A percentile compares a stretch with the other conserved stretches of the same genome.
These are phyloP conservation scores for Notolabrus celidotus DNA, from an alignment of 2,797 vertebrate species.

Conservation along the genomic window DNA sequence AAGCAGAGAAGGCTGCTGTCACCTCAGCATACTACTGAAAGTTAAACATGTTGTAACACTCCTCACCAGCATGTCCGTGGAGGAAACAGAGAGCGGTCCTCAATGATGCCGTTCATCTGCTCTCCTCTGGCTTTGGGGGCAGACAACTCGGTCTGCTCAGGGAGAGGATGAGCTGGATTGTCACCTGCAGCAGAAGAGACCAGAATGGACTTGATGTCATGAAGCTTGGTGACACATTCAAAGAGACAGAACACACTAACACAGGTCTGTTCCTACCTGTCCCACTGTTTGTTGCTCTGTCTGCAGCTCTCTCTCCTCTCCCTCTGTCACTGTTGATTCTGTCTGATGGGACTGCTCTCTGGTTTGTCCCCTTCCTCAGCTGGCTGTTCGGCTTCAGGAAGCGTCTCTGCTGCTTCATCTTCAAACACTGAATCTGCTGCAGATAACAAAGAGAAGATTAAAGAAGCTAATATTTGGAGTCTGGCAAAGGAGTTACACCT, in stretches of 20 bases:
- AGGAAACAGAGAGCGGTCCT: conserved; percentile 94
- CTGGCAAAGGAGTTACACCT: background rate
- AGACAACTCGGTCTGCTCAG: conserved; percentile 77
- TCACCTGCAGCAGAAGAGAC: conserved; percentile 55
- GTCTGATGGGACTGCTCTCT: conserved; percentile 36
- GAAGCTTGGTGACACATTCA: background rate
- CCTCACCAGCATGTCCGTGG: conserved; percentile 93
- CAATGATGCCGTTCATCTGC: conserved; percentile 94
- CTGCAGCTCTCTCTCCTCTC: conserved; percentile 32
- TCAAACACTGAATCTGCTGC: conserved; percentile 70
- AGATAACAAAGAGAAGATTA: background rate
- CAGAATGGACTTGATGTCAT: background rate
- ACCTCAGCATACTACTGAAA: too few relatives aligned
- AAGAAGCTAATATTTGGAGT: background rate
- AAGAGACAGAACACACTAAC: background rate
- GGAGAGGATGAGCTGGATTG: conserved; percentile 57
- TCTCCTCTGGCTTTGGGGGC: conserved; percentile 80
- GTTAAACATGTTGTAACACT: background rate
- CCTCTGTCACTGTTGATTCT: conserved; percentile 34
- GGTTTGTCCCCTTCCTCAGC: conserved; percentile 35
- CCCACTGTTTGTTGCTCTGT: conserved; percentile 18
- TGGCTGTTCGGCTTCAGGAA: conserved; percentile 30
- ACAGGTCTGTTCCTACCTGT: conserved; percentile 44
- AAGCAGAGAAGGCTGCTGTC: background rate
- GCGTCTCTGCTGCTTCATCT: conserved; percentile 56